phyloP scores from a whole-genome alignment of 2,797 vertebrate genomes.

The Aplochiton taeniatus region DNA sequence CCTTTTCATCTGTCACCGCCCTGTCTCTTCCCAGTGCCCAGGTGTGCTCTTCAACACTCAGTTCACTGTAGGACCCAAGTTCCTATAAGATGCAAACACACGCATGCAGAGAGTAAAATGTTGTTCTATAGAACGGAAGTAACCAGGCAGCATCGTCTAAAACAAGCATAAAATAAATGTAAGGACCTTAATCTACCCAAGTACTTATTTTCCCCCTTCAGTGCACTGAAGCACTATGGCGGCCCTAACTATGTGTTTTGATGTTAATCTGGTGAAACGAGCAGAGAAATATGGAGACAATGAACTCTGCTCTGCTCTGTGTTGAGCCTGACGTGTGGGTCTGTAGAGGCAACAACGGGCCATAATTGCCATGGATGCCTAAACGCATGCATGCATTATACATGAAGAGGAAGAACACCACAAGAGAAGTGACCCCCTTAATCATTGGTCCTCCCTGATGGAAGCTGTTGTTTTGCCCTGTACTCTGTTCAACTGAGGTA shows the following conservation, averaged over 20 bases:
- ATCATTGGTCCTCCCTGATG: constrained; percentile 21
- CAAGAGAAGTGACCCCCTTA: constrained; percentile 12
- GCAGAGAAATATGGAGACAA: constrained; percentile 43
- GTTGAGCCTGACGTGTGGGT: constrained; percentile 54
- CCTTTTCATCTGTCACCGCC: constrained; percentile 26
- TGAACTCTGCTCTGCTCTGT: constrained; percentile 40
- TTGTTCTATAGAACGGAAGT: too few relatives aligned
- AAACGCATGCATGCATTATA: constrained; percentile 35
- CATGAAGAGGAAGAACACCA: constrained; percentile 21
- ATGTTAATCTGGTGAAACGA: constrained; percentile 71
- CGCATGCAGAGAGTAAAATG: neutral
- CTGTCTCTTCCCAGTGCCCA: neutral
- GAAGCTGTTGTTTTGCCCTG: constrained; percentile 7
- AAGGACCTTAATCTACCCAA: neutral
- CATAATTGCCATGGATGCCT: constrained; percentile 47
- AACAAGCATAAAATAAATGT: too few relatives aligned
- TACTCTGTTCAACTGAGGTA: neutral
- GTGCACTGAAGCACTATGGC: constrained; percentile 43
- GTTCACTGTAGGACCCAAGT: too few relatives aligned
- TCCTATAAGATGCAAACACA: neutral
- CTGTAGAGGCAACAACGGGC: constrained; percentile 37
- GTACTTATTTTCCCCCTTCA: constrained; percentile 27
- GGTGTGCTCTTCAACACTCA: too few relatives aligned
- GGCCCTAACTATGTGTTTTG: constrained; percentile 44
- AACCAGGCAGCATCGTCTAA: too few relatives aligned